Evolutionary conservation across 35 echinoderm and acorn worm genomes (phyloP).

Genomic region (Stichopus chloronotus): DNA sequence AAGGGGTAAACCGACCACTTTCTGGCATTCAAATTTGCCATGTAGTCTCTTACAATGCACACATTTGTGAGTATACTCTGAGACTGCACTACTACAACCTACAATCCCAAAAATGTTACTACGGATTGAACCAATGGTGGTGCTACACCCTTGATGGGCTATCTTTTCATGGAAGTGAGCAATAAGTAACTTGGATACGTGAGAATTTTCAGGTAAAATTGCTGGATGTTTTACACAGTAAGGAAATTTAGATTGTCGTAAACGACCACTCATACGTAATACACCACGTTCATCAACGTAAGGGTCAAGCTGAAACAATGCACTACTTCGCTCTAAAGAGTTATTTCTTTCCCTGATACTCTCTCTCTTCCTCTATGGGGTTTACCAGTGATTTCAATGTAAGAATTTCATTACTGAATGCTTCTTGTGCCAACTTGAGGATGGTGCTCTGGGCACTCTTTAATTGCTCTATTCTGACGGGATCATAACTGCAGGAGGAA

Average conservation of each 20-base stretch:
- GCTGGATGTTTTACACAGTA: conserved; percentile 58
- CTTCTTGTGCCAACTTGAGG: conserved; percentile 26
- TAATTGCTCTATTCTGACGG: conserved; percentile 30
- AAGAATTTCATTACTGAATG: neutral
- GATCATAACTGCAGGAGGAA: too few species aligned
- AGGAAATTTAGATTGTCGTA: conserved; percentile 46
- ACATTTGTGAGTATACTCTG: conserved; percentile 40
- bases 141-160: conserved; percentile 32
- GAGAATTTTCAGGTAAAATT: conserved; percentile 43
- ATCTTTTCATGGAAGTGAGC: conserved; percentile 39
- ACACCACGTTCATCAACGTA: too few species aligned
- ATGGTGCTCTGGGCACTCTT: neutral
- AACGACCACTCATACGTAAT: too few species aligned
- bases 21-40: conserved; percentile 28
- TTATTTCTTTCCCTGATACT: neutral
- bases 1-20: conserved; percentile 42
- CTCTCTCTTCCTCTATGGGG: neutral
- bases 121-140: neutral
- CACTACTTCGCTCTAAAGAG: neutral
- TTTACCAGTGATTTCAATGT: neutral
- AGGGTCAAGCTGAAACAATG: neutral
- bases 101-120: conserved; percentile 23
- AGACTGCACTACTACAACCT: neutral
- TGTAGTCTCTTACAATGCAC: conserved; percentile 31
- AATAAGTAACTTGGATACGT: conserved; percentile 33